phyloP scores from a whole-genome alignment of 2,888 invertebrate species.

The Drosophila longiperda region DNA sequence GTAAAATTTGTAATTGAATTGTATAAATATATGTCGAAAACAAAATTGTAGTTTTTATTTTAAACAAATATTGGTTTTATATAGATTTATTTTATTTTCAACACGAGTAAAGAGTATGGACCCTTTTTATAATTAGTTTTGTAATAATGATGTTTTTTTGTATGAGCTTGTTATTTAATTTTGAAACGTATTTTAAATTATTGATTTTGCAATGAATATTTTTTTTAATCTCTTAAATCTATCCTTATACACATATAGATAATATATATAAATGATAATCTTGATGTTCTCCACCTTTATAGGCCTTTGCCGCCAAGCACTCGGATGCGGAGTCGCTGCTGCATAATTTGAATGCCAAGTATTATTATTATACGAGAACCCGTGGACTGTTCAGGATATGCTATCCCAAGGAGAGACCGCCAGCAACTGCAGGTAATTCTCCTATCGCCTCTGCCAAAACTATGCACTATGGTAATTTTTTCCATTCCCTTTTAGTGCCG shows the following conservation, averaged over 20 bases:
- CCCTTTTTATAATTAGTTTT: not conserved
- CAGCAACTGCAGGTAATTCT: constrained; percentile 88
- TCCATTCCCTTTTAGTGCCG: constrained; percentile 87
- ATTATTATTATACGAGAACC: constrained; percentile 95
- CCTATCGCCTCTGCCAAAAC: not conserved
- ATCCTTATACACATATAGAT: not conserved
- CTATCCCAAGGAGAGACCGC: constrained; percentile 96
- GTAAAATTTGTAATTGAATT: no score
- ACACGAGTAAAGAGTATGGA: not conserved
- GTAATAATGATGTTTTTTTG: not conserved
- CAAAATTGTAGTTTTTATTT: not conserved
- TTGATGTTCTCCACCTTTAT: constrained; percentile 51
- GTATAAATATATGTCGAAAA: no score
- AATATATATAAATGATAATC: not conserved
- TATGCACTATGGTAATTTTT: not conserved
- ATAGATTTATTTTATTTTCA: not conserved
- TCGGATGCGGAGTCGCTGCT: constrained; percentile 89
- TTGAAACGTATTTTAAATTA: not conserved
- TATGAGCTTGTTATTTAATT: not conserved
- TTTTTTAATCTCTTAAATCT: not conserved
- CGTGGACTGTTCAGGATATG: constrained; percentile 97
- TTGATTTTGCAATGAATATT: not conserved
- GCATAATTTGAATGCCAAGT: constrained; percentile 93
- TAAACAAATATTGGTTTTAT: not conserved
- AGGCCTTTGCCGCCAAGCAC: constrained; percentile 91